These are phyloP conservation scores for Cantharis lateralis DNA, from an alignment of 2,888 invertebrate species.

Conservation along the genomic window DNA sequence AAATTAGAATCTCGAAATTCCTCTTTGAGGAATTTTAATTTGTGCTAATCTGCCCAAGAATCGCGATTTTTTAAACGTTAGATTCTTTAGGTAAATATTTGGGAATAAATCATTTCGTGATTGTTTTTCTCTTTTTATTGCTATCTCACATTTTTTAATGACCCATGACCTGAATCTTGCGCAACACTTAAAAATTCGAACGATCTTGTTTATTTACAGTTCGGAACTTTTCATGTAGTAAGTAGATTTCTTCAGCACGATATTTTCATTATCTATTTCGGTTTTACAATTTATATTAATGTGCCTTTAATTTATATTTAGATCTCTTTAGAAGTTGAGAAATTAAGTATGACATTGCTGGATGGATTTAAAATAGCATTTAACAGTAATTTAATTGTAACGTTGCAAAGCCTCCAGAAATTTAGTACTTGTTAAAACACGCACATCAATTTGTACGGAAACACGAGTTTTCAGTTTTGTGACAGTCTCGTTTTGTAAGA, in stretches of 20 bases:
- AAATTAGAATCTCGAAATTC: neutral
- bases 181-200: neutral
- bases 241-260: neutral
- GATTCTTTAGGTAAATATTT: neutral
- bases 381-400: slow-evolving; percentile 10
- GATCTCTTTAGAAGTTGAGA: slow-evolving; percentile 28
- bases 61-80: too few species aligned
- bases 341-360: slow-evolving; percentile 13
- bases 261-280: neutral
- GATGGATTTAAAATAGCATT: slow-evolving; percentile 9
- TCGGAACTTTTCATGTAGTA: neutral
- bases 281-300: neutral
- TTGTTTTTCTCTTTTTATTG: neutral
- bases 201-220: neutral
- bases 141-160: neutral
- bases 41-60: neutral
- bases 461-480: neutral
- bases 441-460: neutral
- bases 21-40: neutral
- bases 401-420: neutral
- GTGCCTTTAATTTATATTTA: slow-evolving; percentile 32
- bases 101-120: neutral
- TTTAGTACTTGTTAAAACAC: neutral
- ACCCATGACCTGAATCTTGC: neutral
- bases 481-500: too few species aligned